phyloP scores from a whole-genome alignment of 1,140 invertebrate species.

The Dreissena rostriformis region DNA sequence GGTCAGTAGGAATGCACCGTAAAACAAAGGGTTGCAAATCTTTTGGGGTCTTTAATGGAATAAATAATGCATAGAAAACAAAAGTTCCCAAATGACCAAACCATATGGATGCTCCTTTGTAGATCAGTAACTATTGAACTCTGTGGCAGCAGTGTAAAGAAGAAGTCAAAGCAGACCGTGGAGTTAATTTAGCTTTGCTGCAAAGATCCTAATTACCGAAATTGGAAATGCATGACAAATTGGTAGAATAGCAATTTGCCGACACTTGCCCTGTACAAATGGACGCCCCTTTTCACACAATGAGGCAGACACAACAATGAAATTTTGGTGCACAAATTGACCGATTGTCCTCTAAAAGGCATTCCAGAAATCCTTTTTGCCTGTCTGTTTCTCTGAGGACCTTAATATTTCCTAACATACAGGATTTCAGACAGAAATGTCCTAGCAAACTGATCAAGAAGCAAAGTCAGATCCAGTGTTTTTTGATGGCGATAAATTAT shows the following conservation, averaged over 20 bases:
- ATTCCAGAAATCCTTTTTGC: neutral
- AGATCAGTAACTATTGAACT: neutral
- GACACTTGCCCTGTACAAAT: neutral
- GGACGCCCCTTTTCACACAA: neutral
- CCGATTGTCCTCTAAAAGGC: neutral
- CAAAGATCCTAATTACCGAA: constrained; percentile 30
- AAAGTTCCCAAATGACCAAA: constrained; percentile 39
- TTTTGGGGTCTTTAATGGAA: constrained; percentile 36
- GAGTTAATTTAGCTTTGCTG: too few species aligned
- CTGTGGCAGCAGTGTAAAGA: constrained; percentile 3
- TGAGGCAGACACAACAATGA: neutral
- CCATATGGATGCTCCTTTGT: constrained; percentile 54
- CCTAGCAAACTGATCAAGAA: too few species aligned
- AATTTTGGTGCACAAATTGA: neutral
- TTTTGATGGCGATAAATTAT: too few species aligned
- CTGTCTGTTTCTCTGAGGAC: too few species aligned
- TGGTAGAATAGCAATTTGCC: constrained; percentile 37
- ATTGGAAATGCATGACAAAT: constrained; percentile 52
- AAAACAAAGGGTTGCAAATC: constrained; percentile 28
- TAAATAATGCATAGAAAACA: constrained; percentile 50
- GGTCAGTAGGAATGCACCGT: constrained; percentile 35
- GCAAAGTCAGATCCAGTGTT: too few species aligned
- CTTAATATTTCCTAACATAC: too few species aligned
- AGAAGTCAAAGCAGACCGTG: constrained; percentile 12
- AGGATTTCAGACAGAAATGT: too few species aligned